These are phyloP conservation scores for Acropora yongei DNA, from an alignment of 64 coral and sea anemone species.

Conservation along the genomic window DNA sequence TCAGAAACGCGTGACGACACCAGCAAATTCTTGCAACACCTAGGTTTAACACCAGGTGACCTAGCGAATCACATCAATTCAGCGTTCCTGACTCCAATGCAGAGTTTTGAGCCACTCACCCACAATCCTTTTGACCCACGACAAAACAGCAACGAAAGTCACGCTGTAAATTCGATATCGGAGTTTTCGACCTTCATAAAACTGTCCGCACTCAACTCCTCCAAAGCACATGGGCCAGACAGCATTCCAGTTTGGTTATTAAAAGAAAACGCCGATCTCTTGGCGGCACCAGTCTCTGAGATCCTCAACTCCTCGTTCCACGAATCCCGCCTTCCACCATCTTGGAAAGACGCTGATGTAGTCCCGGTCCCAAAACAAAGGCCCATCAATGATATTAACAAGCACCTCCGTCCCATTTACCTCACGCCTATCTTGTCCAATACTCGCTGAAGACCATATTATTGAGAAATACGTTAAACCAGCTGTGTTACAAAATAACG, in stretches of 20 bases:
- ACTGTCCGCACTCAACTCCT: background rate
- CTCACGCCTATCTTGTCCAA: too few species aligned
- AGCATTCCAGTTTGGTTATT: background rate
- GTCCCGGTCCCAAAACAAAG: constrained; percentile 35
- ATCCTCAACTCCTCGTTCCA: constrained; percentile 60
- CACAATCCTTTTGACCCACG: too few species aligned
- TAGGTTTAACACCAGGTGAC: too few species aligned
- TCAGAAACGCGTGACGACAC: background rate
- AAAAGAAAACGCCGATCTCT: background rate
- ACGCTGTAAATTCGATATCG: background rate
- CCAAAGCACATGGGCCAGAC: background rate
- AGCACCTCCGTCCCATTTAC: background rate
- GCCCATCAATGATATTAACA: background rate
- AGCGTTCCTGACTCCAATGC: too few species aligned
- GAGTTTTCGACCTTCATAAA: background rate
- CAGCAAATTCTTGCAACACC: too few species aligned
- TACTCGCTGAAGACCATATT: too few species aligned
- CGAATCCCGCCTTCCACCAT: constrained; percentile 31
- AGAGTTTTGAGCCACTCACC: too few species aligned
- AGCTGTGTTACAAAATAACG: too few species aligned
- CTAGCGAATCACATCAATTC: too few species aligned
- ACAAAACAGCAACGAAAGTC: too few species aligned
- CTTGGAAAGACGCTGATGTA: constrained; percentile 55
- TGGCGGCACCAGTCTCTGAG: constrained; percentile 18
- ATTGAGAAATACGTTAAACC: too few species aligned